Conservation (phyloP, 1,140 invertebrate genomes). For the Aradophagus sp. region DNA sequence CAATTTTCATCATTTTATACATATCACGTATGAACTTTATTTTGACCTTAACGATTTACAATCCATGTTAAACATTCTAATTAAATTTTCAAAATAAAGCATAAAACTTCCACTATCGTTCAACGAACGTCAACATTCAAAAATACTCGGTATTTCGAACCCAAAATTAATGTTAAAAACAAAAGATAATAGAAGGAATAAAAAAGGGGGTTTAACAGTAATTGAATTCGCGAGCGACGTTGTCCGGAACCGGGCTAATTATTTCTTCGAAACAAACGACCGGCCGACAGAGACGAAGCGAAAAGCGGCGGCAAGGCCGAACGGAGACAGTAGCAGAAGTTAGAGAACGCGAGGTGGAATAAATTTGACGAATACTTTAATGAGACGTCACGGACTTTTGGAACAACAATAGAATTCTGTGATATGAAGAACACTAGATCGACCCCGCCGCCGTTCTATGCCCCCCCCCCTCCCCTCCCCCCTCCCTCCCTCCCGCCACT, state of each 20-base stretch:
- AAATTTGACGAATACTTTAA: conserved; percentile 50
- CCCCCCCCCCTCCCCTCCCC: conserved; percentile 12
- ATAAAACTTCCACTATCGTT: too few species aligned
- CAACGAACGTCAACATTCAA: too few species aligned
- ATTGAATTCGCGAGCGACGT: conserved; percentile 20
- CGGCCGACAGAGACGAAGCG: background rate
- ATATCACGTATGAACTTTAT: too few species aligned
- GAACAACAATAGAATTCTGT: conserved; percentile 64
- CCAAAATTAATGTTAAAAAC: too few species aligned
- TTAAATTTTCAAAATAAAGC: too few species aligned
- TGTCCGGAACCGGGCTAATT: conserved; percentile 20
- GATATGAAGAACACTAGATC: conserved; percentile 70
- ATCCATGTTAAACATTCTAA: too few species aligned
- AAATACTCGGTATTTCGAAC: too few species aligned
- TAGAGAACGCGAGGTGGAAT: conserved; percentile 4
- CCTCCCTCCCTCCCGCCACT: conserved; percentile 46
- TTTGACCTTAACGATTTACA: too few species aligned
- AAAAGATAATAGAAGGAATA: too few species aligned
- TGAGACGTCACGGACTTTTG: conserved; percentile 57
- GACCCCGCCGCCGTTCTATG: conserved; percentile 54
- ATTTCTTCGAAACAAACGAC: conserved; percentile 12
- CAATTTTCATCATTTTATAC: too few species aligned
- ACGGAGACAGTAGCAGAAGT: background rate
- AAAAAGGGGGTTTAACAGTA: conserved; percentile 25
- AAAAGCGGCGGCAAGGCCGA: too few species aligned